Base-by-base conservation (phyloP, 2,113 vertebrate genomes). In the Australoheros scitulus region DNA sequence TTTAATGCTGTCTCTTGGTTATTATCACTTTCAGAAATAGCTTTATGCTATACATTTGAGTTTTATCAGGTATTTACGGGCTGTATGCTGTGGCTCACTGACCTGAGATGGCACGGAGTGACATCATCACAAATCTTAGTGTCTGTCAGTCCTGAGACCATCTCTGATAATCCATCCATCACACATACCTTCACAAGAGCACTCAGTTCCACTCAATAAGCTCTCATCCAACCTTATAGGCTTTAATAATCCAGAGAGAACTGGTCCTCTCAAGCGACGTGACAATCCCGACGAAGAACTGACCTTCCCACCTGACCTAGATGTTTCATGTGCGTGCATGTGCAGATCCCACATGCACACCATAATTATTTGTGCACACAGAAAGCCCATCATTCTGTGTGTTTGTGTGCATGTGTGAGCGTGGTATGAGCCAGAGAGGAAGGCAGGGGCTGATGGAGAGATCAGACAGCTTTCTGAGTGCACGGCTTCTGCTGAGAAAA, bases 261-360 rank as follows among this genome's bases (percentile, higher is more conserved):
- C 52, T n/a, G 20, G 75, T 34, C 18, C 26, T 87, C 43, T 24
- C 55, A 89, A 84, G 80, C 52, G 58, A 83, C 80, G 58, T 76
- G 91, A 91, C 84, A 89, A 78, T 80, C 61, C 61, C 87, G 85
- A 87, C 91, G 81, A 17, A 56, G 10, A 20, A 80, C 87, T 87
- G 90, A 89, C 86, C 91, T 91, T 77, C 80, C 72, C 65, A 68
- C 32, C 78, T 88, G 77, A 80, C 59, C 74, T 68, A 50, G 20
- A 52, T 72, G 65, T 47, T 72, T 72, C 43, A 0, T 52, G n/a
- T 75, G 57, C 61, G 29, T 77, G 59, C 36, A 32, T 83, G 60
- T 64, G 24, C 18, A 24, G 29, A 61, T 17, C 47, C 52, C 50
- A 7, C 14, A 22, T 29, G 15, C 57, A 61, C 11, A 0, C 56